phyloP scores from a whole-genome alignment of 1,140 invertebrate species.

The Nephila pilipes region DNA sequence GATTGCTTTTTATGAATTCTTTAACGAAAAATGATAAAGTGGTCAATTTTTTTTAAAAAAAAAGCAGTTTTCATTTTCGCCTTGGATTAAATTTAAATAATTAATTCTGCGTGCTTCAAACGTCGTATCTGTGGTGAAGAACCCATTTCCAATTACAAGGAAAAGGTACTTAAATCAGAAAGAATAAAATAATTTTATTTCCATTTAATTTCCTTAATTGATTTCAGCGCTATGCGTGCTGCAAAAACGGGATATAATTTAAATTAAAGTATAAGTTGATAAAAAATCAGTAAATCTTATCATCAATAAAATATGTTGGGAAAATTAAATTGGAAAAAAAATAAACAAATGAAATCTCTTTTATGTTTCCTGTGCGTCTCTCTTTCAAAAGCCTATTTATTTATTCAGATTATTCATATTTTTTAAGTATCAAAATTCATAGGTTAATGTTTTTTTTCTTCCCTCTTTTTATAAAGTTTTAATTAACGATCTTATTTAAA shows the following conservation, averaged over 20 bases:
- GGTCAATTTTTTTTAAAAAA: not conserved
- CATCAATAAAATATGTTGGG: no score
- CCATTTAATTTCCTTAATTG: constrained; percentile 11
- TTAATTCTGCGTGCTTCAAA: not conserved
- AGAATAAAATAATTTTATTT: not conserved
- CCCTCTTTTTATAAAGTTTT: no score
- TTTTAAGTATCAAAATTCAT: no score
- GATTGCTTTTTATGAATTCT: not conserved
- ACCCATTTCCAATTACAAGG: not conserved
- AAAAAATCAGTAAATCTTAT: not conserved
- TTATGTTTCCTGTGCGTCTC: no score
- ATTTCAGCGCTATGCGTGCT: not conserved
- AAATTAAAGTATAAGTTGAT: not conserved
- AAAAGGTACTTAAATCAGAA: not conserved
- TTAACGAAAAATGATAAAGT: constrained; percentile 15
- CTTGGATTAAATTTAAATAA: constrained; percentile 4
- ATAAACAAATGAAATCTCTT: no score
- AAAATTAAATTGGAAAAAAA: no score
- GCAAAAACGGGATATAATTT: not conserved
- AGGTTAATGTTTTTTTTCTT: no score
- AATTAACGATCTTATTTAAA: no score
- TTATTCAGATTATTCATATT: no score
- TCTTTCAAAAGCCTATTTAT: no score
- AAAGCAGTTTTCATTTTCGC: not conserved
- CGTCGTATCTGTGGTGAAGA: not conserved